Evolutionary conservation across 2,888 invertebrate genomes (phyloP).

Genomic region (Morpho helenor): DNA sequence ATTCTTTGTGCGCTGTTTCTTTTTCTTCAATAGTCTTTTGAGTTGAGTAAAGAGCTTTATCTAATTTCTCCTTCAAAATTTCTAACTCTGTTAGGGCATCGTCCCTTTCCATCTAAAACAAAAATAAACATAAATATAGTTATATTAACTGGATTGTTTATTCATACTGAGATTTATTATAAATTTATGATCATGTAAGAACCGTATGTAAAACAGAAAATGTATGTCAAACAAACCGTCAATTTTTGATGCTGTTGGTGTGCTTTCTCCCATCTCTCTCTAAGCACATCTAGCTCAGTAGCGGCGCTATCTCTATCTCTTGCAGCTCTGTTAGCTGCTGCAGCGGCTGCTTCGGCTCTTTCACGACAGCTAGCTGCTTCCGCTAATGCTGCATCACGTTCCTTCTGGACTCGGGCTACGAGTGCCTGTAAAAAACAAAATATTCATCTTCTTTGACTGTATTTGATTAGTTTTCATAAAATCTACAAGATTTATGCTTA

Average conservation of each 20-base stretch:
- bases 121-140: background rate
- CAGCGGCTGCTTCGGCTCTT: conserved; percentile 88
- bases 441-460: no score
- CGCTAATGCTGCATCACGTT: conserved; percentile 89
- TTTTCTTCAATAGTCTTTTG: conserved; percentile 93
- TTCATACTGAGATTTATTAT: background rate
- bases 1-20: conserved; percentile 92
- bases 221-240: conserved; percentile 73
- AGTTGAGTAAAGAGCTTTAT: conserved; percentile 89
- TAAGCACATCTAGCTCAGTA: conserved; percentile 91
- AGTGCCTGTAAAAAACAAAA: conserved; percentile 77
- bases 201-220: no score
- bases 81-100: conserved; percentile 91
- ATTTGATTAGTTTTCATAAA: no score
- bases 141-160: background rate
- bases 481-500: no score
- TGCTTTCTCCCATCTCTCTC: conserved; percentile 93
- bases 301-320: conserved; percentile 91
- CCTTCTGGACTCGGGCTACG: conserved; percentile 90
- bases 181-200: no score
- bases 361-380: conserved; percentile 91
- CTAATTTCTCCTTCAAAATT: conserved; percentile 92
- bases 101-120: conserved; percentile 87
- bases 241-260: conserved; percentile 91
- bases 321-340: conserved; percentile 89